A percentile compares a stretch with the other conserved stretches of the same genome.
These are phyloP conservation scores for Parnassius smintheus DNA, from an alignment of 2,888 invertebrate species.

Conservation along the genomic window DNA sequence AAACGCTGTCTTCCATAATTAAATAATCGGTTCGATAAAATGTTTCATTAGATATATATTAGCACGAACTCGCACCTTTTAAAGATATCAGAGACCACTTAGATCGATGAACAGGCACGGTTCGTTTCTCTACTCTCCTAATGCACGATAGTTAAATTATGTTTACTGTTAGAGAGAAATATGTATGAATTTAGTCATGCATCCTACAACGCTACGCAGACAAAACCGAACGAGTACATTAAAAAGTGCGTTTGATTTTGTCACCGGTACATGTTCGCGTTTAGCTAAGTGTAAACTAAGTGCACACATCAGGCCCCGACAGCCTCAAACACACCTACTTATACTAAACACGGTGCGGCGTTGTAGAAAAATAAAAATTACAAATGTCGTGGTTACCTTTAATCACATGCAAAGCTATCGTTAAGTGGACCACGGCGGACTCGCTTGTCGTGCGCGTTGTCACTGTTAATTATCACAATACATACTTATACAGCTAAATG, in stretches of 20 bases:
- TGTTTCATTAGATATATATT: slow-evolving; percentile 6
- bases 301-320: slow-evolving; percentile 33
- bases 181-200: neutral
- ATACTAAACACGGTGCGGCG: slow-evolving; percentile 41
- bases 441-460: slow-evolving; percentile 72
- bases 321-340: slow-evolving; percentile 29
- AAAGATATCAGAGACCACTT: neutral
- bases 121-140: neutral
- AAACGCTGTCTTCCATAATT: slow-evolving; percentile 11
- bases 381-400: slow-evolving; percentile 71
- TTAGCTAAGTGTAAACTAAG: neutral
- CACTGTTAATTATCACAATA: slow-evolving; percentile 80
- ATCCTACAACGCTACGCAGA: neutral
- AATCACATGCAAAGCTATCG: slow-evolving; percentile 78
- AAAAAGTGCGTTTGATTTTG: neutral
- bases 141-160: neutral
- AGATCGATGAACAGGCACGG: neutral
- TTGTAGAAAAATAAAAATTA: slow-evolving; percentile 56
- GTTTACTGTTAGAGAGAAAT: neutral
- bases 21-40: slow-evolving; percentile 13
- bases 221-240: neutral
- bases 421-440: slow-evolving; percentile 72
- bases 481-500: slow-evolving; percentile 68
- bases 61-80: slow-evolving; percentile 2
- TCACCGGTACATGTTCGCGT: neutral